These are phyloP conservation scores for Telmatherina bonti DNA, from an alignment of 2,797 vertebrate genomes.

Conservation along the genomic window DNA sequence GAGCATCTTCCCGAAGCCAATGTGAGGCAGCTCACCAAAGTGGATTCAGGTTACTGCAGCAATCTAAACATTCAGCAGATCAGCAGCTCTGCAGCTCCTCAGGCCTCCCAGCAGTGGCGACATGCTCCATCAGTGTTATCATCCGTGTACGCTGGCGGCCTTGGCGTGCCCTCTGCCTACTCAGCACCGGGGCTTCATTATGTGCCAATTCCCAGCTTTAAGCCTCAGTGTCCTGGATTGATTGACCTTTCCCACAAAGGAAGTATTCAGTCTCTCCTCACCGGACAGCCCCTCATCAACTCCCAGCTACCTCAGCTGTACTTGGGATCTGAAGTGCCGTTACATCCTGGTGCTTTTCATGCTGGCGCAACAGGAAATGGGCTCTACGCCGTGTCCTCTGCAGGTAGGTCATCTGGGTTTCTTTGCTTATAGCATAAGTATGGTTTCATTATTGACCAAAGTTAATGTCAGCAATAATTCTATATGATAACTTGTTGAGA, in stretches of 20 bases:
- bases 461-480: neutral
- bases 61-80: constrained; percentile 80
- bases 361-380: constrained; percentile 63
- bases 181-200: constrained; percentile 69
- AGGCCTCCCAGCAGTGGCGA: constrained; percentile 64
- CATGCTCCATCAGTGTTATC: constrained; percentile 36
- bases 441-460: neutral
- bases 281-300: constrained; percentile 73
- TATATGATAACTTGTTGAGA: neutral
- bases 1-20: constrained; percentile 54
- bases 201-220: constrained; percentile 74
- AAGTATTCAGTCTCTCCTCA: constrained; percentile 77
- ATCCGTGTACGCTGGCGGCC: constrained; percentile 45
- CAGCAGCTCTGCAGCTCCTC: constrained; percentile 45
- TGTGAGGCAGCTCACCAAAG: constrained; percentile 65
- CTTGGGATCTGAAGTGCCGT: constrained; percentile 72
- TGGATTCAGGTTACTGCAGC: constrained; percentile 82
- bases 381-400: constrained; percentile 72
- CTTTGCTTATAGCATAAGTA: neutral
- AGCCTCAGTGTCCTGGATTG: constrained; percentile 58
- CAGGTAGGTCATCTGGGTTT: constrained; percentile 53
- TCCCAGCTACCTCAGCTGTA: constrained; percentile 84
- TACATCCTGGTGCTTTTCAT: constrained; percentile 79
- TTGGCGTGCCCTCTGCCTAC: constrained; percentile 62
- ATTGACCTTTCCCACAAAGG: constrained; percentile 68